Evolutionary conservation across 1,140 invertebrate species (phyloP).

Genomic region (Grapholita molesta): DNA sequence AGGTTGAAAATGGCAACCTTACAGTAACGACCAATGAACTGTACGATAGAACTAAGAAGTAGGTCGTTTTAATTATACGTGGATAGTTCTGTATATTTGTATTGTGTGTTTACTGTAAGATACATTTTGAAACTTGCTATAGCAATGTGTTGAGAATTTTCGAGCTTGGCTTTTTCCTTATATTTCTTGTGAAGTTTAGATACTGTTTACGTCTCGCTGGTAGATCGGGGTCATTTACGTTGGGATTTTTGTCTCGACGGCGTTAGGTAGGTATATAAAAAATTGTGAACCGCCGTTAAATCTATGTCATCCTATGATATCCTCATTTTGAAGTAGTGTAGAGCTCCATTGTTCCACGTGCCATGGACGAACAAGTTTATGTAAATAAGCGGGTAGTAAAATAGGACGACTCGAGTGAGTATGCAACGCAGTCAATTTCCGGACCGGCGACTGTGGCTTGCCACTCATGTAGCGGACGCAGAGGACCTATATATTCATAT

Average conservation of each 20-base stretch:
- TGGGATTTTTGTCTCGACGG: constrained; percentile 30
- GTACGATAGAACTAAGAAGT: constrained; percentile 3
- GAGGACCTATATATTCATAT: constrained; percentile 43
- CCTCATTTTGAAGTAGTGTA: constrained; percentile 11
- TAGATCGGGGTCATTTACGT: constrained; percentile 19
- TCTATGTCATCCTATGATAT: constrained; percentile 9
- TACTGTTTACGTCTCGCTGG: constrained; percentile 10
- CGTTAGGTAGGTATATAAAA: constrained; percentile 1
- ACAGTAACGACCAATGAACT: constrained; percentile 8
- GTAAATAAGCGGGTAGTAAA: constrained; percentile 36
- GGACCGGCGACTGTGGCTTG: constrained; percentile 28
- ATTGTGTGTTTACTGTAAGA: constrained; percentile 14
- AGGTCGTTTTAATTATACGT: constrained; percentile 2
- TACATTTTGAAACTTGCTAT: constrained; percentile 32
- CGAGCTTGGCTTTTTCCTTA: constrained; percentile 45
- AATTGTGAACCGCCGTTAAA: background rate
- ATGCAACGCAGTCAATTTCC: constrained; percentile 61
- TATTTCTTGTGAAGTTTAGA: constrained; percentile 22
- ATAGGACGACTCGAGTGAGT: constrained; percentile 32
- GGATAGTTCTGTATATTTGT: constrained; percentile 15
- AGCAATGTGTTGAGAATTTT: constrained; percentile 31
- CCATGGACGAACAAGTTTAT: constrained; percentile 56
- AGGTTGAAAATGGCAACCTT: constrained; percentile 8
- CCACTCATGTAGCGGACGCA: constrained; percentile 33
- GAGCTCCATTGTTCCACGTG: constrained; percentile 34